A percentile compares a stretch with the other conserved stretches of the same genome.
Conservation (phyloP, 1,140 invertebrate genomes). For the Lepidurus apus region DNA sequence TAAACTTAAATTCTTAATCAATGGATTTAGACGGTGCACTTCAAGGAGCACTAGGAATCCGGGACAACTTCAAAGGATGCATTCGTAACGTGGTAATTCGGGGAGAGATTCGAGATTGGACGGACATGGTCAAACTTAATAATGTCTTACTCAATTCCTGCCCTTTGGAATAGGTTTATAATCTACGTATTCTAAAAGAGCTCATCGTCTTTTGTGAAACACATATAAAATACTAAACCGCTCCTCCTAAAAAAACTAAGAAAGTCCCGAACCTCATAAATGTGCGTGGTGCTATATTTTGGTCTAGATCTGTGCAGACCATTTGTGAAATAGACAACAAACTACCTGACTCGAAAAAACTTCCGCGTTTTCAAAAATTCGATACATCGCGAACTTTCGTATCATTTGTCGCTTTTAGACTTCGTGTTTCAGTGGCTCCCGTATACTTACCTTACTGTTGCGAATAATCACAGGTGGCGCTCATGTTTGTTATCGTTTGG, state of each 20-base stretch:
- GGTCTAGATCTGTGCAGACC: neutral
- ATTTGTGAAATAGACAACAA: neutral
- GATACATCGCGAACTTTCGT: neutral
- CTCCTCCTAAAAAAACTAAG: neutral
- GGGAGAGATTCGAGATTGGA: slow-evolving; percentile 66
- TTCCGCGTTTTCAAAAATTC: neutral
- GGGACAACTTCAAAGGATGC: slow-evolving; percentile 85
- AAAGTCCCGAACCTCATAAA: neutral
- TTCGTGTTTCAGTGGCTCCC: too few species aligned
- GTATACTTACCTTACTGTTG: too few species aligned
- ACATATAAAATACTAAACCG: slow-evolving; percentile 7
- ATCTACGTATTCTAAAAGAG: neutral
- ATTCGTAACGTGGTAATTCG: slow-evolving; percentile 75
- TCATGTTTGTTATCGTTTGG: too few species aligned
- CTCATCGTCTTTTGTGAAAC: neutral
- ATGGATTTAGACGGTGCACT: slow-evolving; percentile 56
- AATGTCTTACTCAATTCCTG: slow-evolving; percentile 82
- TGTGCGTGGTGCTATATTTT: slow-evolving; percentile 4
- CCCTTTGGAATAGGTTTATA: slow-evolving; percentile 49
- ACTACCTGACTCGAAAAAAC: neutral
- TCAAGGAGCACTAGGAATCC: slow-evolving; percentile 57
- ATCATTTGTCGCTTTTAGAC: too few species aligned
- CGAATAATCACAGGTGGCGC: too few species aligned
- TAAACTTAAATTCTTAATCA: slow-evolving; percentile 31
- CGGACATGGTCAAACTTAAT: slow-evolving; percentile 69